Base-by-base conservation (phyloP, 2,113 vertebrate genomes). In the Sphaerodactylus townsendi region DNA sequence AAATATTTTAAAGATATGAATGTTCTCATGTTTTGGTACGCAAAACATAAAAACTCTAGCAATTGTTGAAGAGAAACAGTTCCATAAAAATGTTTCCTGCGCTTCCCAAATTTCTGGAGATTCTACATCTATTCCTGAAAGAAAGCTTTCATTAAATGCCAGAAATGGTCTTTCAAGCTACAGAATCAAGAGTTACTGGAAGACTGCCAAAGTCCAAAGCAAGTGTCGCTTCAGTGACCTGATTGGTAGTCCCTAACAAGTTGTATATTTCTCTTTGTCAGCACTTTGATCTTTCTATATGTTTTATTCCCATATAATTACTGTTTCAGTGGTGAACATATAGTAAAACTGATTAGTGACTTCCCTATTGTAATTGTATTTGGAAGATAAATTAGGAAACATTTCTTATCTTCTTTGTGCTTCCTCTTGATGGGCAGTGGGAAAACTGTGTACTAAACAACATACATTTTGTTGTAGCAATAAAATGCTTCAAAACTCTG, bases 51-150 rank as follows among this genome's bases (percentile, higher is more conserved):
- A 48, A 85, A 39, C n/a, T 21, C 66, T 15, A 28, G 13, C 23
- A 59, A 59, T 23, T 59, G 56, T 59, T 77, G 25, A 44, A 41
- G 50, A n/a, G 66, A 46, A 48, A 59, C 19, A 50, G 68, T 25
- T 46, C 37, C 53, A 85, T 62, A 84, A 79, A 78, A 41, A 62
- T 79, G 76, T 72, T 64, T 48, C 56, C 56, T 72, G 69, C 79
- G 53, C n/a, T 65, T 64, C 68, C 56, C 53, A 33, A 79, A 79
- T 79, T 79, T 56, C 33, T 33, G 44, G 44, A 83, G 15, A 79
- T 78, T 85, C 68, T 78, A 84, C 68, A 84, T 78, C 76, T 69
- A 30, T 78, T 84, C 21, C 69, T 83, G 77, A 83, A 87, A 79
- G 64, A 83, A 73, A 77, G 50, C 39, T 77, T 76, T 79, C 37